Base-by-base conservation (phyloP, 2,113 vertebrate genomes). In the Kryptolebias marmoratus region DNA sequence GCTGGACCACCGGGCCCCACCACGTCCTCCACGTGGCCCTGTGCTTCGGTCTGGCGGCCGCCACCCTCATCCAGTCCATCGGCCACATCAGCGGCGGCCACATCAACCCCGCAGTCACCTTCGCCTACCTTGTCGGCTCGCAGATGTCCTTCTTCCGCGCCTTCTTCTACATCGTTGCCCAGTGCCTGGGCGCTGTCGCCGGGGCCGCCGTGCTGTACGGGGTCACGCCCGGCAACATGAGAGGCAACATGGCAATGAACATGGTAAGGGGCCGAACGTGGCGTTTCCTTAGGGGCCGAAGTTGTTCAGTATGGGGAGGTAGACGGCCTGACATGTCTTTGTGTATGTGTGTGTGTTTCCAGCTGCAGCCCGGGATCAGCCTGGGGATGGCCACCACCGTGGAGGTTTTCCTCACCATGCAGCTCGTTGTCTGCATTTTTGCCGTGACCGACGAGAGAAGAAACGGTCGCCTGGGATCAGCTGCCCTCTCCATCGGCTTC, bases 11-110 rank as follows among this genome's bases (percentile, higher is more conserved):
- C 0, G 97, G 96, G 56, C 95, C 96, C 66, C 85, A 94, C 75
- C 94, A 95, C 13, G 90, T 97, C 68, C 83, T 98, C 36, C 96
- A 95, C 55, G 93, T 96, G 74, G 96, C 96, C 77, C 67, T 98
- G 86, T 95, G 95, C 88, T 98, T 98, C 16, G 96, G 97, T 22
- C 84, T 98, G 82, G 95, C 95, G 15, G 92, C 96, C n/a, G 95
- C 95, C 88, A 98, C 96, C 0, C 74, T 98, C 79, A 95, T 97
- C 85, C 96, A 98, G 89, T 90, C 93, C 59, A 91, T 98, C 58
- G 96, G 96, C 68, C 95, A 96, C 73, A 94, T 98, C 89, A 98
- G 97, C 16, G 97, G 97, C 11, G 96, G 95, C 67, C 96, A 98
- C 80, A 88, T 97, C 87, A 98, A 98, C 87, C 97, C 97, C 3